Evolutionary conservation across 1,140 invertebrate genomes (phyloP).

Genomic region (Nylanderia fulva): DNA sequence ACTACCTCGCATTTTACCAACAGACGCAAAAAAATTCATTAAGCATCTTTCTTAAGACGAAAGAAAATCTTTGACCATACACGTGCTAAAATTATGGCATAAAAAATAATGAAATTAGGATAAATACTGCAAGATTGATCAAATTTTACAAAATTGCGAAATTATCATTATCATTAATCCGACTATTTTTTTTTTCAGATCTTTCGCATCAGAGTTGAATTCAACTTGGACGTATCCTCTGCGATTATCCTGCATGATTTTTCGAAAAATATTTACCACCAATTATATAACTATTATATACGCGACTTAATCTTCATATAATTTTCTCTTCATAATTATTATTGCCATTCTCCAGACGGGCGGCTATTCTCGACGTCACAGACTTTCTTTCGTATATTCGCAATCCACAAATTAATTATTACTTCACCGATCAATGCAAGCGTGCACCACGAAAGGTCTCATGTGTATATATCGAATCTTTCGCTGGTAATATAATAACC

Average conservation of each 20-base stretch:
- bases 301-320: constrained; percentile 2
- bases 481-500: constrained; percentile 17
- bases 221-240: constrained; percentile 61
- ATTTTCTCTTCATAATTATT: constrained; percentile 48
- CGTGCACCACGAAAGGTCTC: constrained; percentile 41
- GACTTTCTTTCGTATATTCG: neutral
- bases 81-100: neutral
- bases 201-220: constrained; percentile 11
- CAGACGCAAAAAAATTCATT: constrained; percentile 23
- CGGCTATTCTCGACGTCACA: neutral
- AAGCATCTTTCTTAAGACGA: neutral
- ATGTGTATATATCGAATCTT: constrained; percentile 19
- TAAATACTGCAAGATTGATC: constrained; percentile 48
- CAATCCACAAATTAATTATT: constrained; percentile 55
- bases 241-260: neutral
- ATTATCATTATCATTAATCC: constrained; percentile 1
- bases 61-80: neutral
- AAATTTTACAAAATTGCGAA: constrained; percentile 20
- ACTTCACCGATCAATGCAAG: constrained; percentile 48
- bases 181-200: constrained; percentile 14
- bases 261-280: constrained; percentile 49
- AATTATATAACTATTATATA: constrained; percentile 16
- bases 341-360: constrained; percentile 36
- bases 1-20: neutral
- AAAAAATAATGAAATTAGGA: neutral